Evolutionary conservation across 2,888 invertebrate genomes (phyloP).

Genomic region (Drosophila neonasuta): DNA sequence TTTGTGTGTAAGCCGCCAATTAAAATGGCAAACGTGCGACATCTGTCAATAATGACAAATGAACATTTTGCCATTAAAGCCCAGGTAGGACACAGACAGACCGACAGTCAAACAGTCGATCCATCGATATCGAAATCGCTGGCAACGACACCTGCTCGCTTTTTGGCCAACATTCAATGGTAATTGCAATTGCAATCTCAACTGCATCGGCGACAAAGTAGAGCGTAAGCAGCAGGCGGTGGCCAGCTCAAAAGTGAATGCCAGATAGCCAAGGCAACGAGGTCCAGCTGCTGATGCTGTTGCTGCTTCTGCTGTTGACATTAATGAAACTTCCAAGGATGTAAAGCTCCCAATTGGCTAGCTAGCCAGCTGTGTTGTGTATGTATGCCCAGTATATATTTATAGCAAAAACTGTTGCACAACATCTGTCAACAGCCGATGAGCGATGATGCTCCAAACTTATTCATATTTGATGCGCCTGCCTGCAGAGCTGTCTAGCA

Average conservation of each 20-base stretch:
- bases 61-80: conserved; percentile 68
- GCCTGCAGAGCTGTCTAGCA: conserved; percentile 24
- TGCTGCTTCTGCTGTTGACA: conserved; percentile 10
- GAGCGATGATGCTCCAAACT: conserved; percentile 41
- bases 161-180: conserved; percentile 22
- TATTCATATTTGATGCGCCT: conserved; percentile 67
- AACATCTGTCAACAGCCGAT: conserved; percentile 37
- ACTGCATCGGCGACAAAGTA: conserved; percentile 34
- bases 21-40: conserved; percentile 75
- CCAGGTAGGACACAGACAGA: conserved; percentile 3
- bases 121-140: conserved; percentile 24
- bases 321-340: conserved; percentile 48
- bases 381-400: background rate
- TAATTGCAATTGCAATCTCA: conserved; percentile 51
- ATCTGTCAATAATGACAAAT: conserved; percentile 78
- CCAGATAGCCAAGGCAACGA: conserved; percentile 39
- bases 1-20: conserved; percentile 75
- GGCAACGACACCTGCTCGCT: conserved; percentile 40
- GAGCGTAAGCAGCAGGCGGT: conserved; percentile 7
- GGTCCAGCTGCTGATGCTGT: conserved; percentile 7
- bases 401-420: conserved; percentile 43
- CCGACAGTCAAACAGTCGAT: background rate
- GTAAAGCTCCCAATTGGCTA: conserved; percentile 19
- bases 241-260: conserved; percentile 27
- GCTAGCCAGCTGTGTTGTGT: background rate